Percentiles rank a stretch among this genome's conserved stretches.
Evolutionary conservation across 2,113 vertebrate species (phyloP).

Genomic region (Plecotus auritus): DNA sequence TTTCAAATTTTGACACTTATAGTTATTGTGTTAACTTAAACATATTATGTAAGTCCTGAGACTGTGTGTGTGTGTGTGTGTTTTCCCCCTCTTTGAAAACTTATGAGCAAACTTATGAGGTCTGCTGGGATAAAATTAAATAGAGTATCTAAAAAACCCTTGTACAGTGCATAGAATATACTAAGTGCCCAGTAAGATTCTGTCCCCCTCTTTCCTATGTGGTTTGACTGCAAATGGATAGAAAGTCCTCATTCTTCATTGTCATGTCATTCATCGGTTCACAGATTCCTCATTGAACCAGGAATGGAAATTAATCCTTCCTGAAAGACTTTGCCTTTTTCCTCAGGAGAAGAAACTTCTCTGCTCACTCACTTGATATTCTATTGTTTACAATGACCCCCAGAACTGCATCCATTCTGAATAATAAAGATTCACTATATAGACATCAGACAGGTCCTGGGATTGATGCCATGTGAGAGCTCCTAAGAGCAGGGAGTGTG

Average conservation of each 20-base stretch:
- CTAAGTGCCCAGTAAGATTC: not conserved
- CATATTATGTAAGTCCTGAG: not conserved
- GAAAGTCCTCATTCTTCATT: not conserved
- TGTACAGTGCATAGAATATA: not conserved
- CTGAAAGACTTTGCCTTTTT: not conserved
- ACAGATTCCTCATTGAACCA: not conserved
- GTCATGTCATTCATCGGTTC: not conserved
- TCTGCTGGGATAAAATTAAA: not conserved
- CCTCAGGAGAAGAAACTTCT: not conserved
- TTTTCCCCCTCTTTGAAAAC: not conserved
- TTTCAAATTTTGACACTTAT: not conserved
- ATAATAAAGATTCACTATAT: not conserved
- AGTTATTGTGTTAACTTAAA: not conserved
- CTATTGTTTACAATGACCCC: not conserved
- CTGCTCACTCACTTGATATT: not conserved
- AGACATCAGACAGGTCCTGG: not conserved
- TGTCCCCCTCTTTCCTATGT: not conserved
- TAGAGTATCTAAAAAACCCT: not conserved
- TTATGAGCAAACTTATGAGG: not conserved
- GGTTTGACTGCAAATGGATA: not conserved
- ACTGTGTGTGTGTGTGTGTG: not conserved
- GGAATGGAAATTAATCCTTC: not conserved
- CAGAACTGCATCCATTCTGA: not conserved
- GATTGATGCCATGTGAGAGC: slow-evolving; percentile 29
- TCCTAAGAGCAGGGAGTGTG: slow-evolving; percentile 27